A percentile compares a stretch with the other conserved stretches of the same genome.
phyloP scores from a whole-genome alignment of 2,797 vertebrate genomes.

The Pogoniulus pusillus region DNA sequence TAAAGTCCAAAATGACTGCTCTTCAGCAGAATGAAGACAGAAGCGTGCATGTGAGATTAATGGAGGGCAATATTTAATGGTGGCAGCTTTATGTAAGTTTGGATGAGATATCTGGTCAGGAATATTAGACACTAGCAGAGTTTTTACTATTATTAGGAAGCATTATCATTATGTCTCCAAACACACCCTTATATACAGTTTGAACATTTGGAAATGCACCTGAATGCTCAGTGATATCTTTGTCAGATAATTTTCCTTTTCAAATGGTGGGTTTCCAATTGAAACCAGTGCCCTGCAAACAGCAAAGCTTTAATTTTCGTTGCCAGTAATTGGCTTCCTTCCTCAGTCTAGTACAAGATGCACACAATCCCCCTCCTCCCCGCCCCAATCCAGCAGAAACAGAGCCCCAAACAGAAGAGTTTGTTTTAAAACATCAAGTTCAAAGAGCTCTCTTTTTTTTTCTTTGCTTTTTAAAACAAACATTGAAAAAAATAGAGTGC shows the following conservation, averaged over 20 bases:
- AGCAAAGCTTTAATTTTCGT: neutral
- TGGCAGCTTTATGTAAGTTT: neutral
- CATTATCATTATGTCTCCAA: neutral
- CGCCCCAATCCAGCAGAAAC: neutral
- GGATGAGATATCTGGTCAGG: neutral
- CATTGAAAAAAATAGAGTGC: neutral
- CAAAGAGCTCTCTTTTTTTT: neutral
- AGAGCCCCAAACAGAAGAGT: neutral
- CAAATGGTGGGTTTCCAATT: neutral
- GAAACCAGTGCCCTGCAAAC: neutral
- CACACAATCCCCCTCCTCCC: neutral
- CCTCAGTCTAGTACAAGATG: neutral
- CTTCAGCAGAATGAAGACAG: neutral
- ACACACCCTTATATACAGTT: neutral
- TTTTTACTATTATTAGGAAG: neutral
- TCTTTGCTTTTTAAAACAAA: neutral
- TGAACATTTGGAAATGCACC: neutral
- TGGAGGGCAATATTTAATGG: neutral
- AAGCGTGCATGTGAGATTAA: neutral
- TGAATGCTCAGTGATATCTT: neutral
- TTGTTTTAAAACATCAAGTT: conserved; percentile 24
- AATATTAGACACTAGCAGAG: neutral
- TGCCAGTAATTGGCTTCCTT: neutral
- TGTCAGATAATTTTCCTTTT: neutral
- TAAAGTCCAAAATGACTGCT: neutral